A percentile compares a stretch with the other conserved stretches of the same genome.
Conservation (phyloP, 1,140 invertebrate genomes). For the Bombyx mandarina region DNA sequence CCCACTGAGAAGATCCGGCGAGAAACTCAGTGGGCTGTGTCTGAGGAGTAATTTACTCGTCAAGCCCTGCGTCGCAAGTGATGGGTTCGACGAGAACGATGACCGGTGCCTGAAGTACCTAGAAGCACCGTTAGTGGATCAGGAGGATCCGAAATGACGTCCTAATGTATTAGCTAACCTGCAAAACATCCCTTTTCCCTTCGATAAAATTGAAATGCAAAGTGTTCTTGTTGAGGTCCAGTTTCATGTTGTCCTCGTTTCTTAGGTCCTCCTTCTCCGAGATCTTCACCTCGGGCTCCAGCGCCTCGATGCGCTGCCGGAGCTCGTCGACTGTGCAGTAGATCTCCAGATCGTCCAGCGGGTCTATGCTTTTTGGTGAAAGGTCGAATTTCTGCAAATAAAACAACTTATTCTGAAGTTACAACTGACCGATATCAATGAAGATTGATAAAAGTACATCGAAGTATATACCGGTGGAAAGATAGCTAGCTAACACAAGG, state of each 20-base stretch:
- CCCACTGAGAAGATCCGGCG: too few relatives aligned
- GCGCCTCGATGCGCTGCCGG: constrained; percentile 64
- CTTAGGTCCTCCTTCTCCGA: constrained; percentile 27
- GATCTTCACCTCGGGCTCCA: constrained; percentile 54
- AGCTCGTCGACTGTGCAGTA: constrained; percentile 77
- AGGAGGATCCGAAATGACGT: too few relatives aligned
- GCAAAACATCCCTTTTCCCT: constrained; percentile 70
- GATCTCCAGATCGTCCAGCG: constrained; percentile 70
- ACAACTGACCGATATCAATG: too few relatives aligned
- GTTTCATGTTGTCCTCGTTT: constrained; percentile 34
- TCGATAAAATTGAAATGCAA: constrained; percentile 69
- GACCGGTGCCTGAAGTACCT: too few relatives aligned
- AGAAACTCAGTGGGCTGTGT: too few relatives aligned
- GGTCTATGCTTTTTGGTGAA: constrained; percentile 60
- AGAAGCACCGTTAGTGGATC: not conserved
- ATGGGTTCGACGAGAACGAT: too few relatives aligned
- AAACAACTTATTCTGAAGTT: not conserved
- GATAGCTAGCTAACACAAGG: too few relatives aligned
- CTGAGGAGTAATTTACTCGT: too few relatives aligned
- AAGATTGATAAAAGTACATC: too few relatives aligned
- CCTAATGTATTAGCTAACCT: constrained; percentile 31
- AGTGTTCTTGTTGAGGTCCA: constrained; percentile 60
- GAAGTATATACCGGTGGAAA: too few relatives aligned
- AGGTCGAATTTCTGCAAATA: constrained; percentile 50
- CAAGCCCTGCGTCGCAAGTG: not conserved